These are phyloP conservation scores for Baccha elongata DNA, from an alignment of 2,888 invertebrate genomes.

Conservation along the genomic window DNA sequence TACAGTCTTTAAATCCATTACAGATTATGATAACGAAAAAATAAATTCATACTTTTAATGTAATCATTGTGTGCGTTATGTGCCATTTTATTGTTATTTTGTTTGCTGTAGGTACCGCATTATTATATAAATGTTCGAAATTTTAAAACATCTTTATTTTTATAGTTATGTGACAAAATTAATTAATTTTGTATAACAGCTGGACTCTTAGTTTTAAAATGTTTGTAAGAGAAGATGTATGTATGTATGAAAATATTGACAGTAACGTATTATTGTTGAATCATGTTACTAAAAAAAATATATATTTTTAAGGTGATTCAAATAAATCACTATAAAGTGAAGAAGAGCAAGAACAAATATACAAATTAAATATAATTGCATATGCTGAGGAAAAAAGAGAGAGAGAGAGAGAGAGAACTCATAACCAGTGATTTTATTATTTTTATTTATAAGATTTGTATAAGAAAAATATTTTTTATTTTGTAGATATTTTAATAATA, in stretches of 20 bases:
- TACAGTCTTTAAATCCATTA: slow-evolving; percentile 17
- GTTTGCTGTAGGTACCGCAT: slow-evolving; percentile 60
- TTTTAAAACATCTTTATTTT: no score
- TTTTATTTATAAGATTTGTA: slow-evolving; percentile 33
- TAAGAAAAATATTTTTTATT: not conserved
- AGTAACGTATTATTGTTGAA: no score
- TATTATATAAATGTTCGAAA: no score
- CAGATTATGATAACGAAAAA: slow-evolving; percentile 14
- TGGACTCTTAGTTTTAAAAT: slow-evolving; percentile 10
- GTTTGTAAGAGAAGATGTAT: not conserved
- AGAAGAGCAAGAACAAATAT: not conserved
- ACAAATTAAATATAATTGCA: slow-evolving; percentile 20
- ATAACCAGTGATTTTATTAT: slow-evolving; percentile 75
- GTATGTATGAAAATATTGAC: not conserved
- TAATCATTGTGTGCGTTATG: slow-evolving; percentile 55
- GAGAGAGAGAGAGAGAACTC: slow-evolving; percentile 68
- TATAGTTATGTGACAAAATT: not conserved
- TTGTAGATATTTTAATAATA: slow-evolving; percentile 12
- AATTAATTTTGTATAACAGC: not conserved
- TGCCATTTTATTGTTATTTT: slow-evolving; percentile 70
- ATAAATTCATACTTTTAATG: slow-evolving; percentile 26
- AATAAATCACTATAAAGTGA: no score
- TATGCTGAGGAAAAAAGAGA: slow-evolving; percentile 43
- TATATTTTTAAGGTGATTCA: no score
- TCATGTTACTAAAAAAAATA: no score